A percentile compares a stretch with the other conserved stretches of the same genome.
phyloP scores from a whole-genome alignment of 2,888 invertebrate genomes.

The Papilio demoleus region DNA sequence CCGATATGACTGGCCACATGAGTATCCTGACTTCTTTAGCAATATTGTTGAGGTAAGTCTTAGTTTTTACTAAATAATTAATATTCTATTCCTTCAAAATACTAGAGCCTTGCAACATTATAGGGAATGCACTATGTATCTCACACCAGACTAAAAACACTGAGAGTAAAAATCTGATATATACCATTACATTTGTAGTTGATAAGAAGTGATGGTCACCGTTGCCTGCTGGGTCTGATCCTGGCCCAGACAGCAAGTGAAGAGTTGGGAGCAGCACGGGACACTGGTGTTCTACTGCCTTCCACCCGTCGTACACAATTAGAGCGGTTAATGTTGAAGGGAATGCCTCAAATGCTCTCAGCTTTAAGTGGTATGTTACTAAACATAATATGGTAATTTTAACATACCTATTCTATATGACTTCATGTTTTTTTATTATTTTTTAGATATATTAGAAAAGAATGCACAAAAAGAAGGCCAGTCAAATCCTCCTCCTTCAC shows the following conservation, averaged over 20 bases:
- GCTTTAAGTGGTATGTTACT: constrained; percentile 77
- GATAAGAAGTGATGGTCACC: constrained; percentile 71
- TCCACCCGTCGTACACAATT: constrained; percentile 89
- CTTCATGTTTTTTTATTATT: constrained; percentile 20
- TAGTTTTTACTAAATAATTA: too few relatives aligned
- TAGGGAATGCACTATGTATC: too few relatives aligned
- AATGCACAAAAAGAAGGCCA: constrained; percentile 75
- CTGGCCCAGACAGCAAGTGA: constrained; percentile 92
- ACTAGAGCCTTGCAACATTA: too few relatives aligned
- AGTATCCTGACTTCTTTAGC: constrained; percentile 92
- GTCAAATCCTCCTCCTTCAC: constrained; percentile 79
- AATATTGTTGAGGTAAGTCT: constrained; percentile 90
- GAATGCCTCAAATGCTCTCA: constrained; percentile 88
- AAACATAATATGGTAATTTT: too few relatives aligned
- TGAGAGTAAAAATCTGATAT: too few relatives aligned
- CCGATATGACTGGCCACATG: constrained; percentile 92
- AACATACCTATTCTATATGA: too few relatives aligned
- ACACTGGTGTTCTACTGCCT: constrained; percentile 82
- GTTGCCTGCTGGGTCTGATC: constrained; percentile 87
- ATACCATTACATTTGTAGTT: constrained; percentile 29
- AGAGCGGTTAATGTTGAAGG: constrained; percentile 87
- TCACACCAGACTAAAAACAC: too few relatives aligned
- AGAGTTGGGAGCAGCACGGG: constrained; percentile 89
- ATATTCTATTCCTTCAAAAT: too few relatives aligned
- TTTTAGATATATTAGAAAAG: constrained; percentile 72